Conservation (phyloP, 2,797 vertebrate species). For the Buphagus erythrorhynchus region DNA sequence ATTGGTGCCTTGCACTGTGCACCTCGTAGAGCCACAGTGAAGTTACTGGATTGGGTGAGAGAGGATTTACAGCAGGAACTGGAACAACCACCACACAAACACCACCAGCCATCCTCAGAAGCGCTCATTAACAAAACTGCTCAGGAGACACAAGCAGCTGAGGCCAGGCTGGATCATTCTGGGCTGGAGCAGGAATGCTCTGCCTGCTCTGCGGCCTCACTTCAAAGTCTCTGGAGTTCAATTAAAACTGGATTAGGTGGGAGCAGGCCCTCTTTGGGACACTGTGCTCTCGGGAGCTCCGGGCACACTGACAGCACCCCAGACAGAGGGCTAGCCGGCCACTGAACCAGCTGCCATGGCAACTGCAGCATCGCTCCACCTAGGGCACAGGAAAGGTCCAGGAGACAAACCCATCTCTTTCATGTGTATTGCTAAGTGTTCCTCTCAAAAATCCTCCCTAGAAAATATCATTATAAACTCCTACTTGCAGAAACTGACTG, state of each 20-base stretch:
- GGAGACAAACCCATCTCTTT: slow-evolving; percentile 7
- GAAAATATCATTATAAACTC: background rate
- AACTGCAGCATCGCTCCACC: slow-evolving; percentile 74
- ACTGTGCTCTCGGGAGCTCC: slow-evolving; percentile 75
- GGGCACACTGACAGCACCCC: slow-evolving; percentile 79
- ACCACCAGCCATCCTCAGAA: slow-evolving; percentile 53
- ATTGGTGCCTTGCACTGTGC: background rate
- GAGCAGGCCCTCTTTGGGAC: slow-evolving; percentile 81
- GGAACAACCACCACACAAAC: background rate
- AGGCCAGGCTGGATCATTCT: slow-evolving; percentile 70
- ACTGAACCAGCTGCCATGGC: slow-evolving; percentile 80
- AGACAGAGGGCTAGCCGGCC: slow-evolving; percentile 79
- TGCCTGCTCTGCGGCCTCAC: slow-evolving; percentile 86
- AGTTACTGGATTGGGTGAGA: background rate
- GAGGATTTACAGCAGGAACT: background rate
- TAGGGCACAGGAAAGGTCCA: slow-evolving; percentile 58
- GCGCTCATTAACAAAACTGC: slow-evolving; percentile 81
- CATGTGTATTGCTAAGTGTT: background rate
- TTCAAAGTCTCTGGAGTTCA: slow-evolving; percentile 99
- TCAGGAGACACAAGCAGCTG: slow-evolving; percentile 79
- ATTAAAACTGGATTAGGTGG: slow-evolving; percentile 99
- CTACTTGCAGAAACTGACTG: background rate
- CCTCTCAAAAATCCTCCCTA: background rate
- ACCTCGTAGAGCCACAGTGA: background rate
- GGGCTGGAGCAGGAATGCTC: slow-evolving; percentile 71